phyloP scores from a whole-genome alignment of 2,113 vertebrate species.

The Chamaea fasciata region DNA sequence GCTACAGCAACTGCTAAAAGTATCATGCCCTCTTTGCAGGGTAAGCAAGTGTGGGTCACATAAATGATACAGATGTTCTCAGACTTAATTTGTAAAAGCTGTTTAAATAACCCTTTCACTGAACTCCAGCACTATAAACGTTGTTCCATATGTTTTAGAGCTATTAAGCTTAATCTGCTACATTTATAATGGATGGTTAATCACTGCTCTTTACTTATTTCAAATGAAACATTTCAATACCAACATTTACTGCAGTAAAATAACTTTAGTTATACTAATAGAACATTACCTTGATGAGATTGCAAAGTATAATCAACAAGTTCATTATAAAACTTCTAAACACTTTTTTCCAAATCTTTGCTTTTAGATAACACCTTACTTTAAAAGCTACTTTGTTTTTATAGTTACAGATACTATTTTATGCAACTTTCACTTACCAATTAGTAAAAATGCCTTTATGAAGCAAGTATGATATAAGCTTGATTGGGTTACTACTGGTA shows the following conservation, averaged over 20 bases:
- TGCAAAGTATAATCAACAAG: neutral
- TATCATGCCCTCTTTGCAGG: neutral
- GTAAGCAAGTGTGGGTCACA: conserved; percentile 17
- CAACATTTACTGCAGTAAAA: neutral
- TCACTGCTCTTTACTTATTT: neutral
- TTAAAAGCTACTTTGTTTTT: neutral
- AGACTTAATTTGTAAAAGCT: conserved; percentile 35
- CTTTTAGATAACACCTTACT: neutral
- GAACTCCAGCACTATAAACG: conserved; percentile 7
- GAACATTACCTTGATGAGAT: neutral
- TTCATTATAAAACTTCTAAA: neutral
- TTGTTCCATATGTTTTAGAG: neutral
- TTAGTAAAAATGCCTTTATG: neutral
- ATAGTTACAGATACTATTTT: neutral
- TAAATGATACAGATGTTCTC: conserved; percentile 26
- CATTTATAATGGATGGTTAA: neutral
- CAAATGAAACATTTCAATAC: neutral
- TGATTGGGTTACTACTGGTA: neutral
- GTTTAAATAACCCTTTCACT: conserved; percentile 38
- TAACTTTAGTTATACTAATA: neutral
- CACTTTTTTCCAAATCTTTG: neutral
- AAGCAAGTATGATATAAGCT: neutral
- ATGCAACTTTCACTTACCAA: neutral
- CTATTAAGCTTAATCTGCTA: neutral
- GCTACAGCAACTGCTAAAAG: conserved; percentile 22